These are phyloP conservation scores for Carcinoscorpius rotundicauda DNA, from an alignment of 1,140 invertebrate species.

Conservation along the genomic window DNA sequence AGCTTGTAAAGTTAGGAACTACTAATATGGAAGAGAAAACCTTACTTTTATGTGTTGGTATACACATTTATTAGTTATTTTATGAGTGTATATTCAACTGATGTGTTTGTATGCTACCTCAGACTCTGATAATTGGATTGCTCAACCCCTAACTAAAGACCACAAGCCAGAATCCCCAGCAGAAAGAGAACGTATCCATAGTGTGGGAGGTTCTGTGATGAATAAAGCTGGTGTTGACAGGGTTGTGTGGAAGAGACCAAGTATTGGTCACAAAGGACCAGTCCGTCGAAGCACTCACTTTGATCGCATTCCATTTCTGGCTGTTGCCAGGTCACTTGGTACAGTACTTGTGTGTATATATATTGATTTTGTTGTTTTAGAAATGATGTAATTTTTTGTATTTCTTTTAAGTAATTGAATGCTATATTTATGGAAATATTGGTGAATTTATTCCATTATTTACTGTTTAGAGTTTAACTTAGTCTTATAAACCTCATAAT, in stretches of 20 bases:
- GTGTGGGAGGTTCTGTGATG: slow-evolving; percentile 61
- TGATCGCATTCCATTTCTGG: slow-evolving; percentile 92
- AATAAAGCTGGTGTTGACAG: slow-evolving; percentile 81
- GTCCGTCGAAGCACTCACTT: slow-evolving; percentile 68
- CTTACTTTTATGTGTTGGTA: too few species aligned
- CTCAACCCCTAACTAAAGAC: slow-evolving; percentile 68
- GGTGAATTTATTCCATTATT: too few species aligned
- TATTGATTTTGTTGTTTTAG: not conserved
- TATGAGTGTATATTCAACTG: too few species aligned
- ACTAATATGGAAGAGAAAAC: too few species aligned
- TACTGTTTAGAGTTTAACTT: too few species aligned
- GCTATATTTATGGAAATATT: too few species aligned
- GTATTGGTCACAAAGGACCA: slow-evolving; percentile 54
- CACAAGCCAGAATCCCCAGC: slow-evolving; percentile 87
- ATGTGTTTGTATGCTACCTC: too few species aligned
- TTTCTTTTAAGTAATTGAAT: too few species aligned
- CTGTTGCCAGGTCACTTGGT: slow-evolving; percentile 85
- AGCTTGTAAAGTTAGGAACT: too few species aligned
- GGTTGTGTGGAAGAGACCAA: slow-evolving; percentile 91
- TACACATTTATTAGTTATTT: too few species aligned
- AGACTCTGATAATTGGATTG: slow-evolving; percentile 44
- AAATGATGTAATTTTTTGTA: too few species aligned
- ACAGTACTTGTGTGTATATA: slow-evolving; percentile 19
- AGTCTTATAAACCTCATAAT: too few species aligned
- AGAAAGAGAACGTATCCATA: slow-evolving; percentile 73